A percentile compares a stretch with the other conserved stretches of the same genome.
phyloP scores from a whole-genome alignment of 2,113 vertebrate species.

The Equus quagga region DNA sequence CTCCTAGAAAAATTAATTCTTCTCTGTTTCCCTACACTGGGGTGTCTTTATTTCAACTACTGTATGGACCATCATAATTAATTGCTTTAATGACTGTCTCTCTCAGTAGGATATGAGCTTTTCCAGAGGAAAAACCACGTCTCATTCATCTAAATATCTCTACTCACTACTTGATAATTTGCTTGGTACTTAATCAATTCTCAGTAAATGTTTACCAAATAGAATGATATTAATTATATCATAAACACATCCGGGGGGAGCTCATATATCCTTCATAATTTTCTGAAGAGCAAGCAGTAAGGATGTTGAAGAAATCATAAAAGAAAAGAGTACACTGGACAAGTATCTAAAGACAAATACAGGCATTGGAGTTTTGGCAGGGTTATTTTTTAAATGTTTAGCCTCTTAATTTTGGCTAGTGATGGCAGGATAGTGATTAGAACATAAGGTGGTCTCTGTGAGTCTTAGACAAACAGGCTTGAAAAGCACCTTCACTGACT shows the following conservation, averaged over 20 bases:
- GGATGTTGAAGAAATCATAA: not conserved
- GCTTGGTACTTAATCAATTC: conserved; percentile 40
- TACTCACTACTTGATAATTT: conserved; percentile 13
- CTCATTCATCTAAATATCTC: conserved; percentile 48
- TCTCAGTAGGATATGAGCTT: not conserved
- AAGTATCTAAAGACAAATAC: not conserved
- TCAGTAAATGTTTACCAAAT: conserved; percentile 44
- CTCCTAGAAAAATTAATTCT: not conserved
- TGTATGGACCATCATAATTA: not conserved
- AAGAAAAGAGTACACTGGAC: not conserved
- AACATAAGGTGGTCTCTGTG: not conserved
- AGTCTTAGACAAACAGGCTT: not conserved
- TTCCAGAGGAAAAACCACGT: not conserved
- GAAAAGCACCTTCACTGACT: not conserved
- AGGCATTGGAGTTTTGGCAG: not conserved
- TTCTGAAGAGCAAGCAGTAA: not conserved
- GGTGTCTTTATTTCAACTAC: not conserved
- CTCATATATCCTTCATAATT: conserved; percentile 2
- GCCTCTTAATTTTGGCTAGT: not conserved
- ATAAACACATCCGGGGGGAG: not conserved
- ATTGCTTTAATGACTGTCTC: conserved; percentile 34
- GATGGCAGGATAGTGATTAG: not conserved
- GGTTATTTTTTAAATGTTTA: not conserved
- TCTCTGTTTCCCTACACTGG: not conserved
- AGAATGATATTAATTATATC: conserved; percentile 40